Conservation (phyloP, 2,888 invertebrate genomes). For the Prosapia bicincta region DNA sequence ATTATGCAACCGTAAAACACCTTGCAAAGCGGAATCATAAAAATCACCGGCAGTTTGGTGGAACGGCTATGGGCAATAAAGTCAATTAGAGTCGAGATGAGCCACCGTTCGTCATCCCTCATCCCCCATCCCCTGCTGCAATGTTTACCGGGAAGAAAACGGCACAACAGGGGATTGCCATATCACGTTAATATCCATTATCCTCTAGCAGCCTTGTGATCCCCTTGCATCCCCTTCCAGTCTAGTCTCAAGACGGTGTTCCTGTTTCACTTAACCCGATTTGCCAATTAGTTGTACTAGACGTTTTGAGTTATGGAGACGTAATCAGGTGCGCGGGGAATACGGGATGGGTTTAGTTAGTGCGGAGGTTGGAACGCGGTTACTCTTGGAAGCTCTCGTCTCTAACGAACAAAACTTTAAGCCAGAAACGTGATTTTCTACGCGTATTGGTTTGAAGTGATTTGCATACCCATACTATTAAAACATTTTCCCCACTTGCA, state of each 20-base stretch:
- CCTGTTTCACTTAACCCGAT: neutral
- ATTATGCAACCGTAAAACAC: too few species aligned
- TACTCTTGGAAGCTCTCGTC: too few species aligned
- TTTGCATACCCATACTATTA: too few species aligned
- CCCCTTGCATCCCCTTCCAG: neutral
- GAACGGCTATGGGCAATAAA: neutral
- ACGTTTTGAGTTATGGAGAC: too few species aligned
- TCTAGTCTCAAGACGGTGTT: neutral
- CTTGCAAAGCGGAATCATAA: too few species aligned
- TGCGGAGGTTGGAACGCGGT: too few species aligned
- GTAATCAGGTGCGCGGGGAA: too few species aligned
- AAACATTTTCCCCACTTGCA: too few species aligned
- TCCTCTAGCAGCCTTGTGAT: neutral
- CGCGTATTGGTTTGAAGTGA: too few species aligned
- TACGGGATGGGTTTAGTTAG: too few species aligned
- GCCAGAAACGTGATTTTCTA: too few species aligned
- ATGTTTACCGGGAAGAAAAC: conserved; percentile 17
- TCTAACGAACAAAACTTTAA: too few species aligned
- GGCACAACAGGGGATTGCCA: conserved; percentile 17
- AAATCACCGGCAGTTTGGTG: neutral
- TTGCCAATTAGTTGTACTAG: neutral
- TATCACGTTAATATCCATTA: conserved; percentile 25
- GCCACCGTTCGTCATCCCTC: conserved; percentile 2
- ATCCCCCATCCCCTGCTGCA: neutral
- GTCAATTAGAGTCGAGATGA: neutral